Conservation (phyloP, 2,888 invertebrate genomes). For the Embidobia sp. region DNA sequence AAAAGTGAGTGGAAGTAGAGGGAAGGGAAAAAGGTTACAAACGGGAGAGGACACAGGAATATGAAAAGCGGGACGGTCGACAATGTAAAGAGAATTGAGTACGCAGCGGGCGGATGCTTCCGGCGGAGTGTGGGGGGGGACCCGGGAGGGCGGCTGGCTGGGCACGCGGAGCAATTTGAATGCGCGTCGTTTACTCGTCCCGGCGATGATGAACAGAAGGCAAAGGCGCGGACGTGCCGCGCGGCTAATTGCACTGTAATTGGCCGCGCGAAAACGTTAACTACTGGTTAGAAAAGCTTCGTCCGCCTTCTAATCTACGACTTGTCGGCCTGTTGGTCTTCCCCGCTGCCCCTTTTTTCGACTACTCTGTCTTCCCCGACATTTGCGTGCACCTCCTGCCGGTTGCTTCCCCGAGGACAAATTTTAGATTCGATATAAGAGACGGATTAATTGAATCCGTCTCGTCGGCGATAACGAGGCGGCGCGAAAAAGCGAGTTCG, state of each 20-base stretch:
- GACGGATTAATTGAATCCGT: conserved; percentile 15
- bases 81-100: conserved; percentile 61
- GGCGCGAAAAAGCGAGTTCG: conserved; percentile 24
- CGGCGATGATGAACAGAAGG: conserved; percentile 52
- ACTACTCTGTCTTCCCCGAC: too few relatives aligned
- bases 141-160: conserved; percentile 25
- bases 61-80: too few relatives aligned
- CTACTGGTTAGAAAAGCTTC: conserved; percentile 64
- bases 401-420: background rate
- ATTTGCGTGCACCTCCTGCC: too few relatives aligned
- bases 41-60: too few relatives aligned
- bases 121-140: too few relatives aligned
- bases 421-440: conserved; percentile 30
- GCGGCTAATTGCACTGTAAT: conserved; percentile 73
- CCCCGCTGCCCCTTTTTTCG: background rate
- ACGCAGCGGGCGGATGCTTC: too few relatives aligned
- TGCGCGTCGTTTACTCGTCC: conserved; percentile 55
- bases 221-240: conserved; percentile 61
- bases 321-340: background rate
- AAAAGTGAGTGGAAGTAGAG: too few relatives aligned
- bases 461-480: conserved; percentile 39
- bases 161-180: too few relatives aligned
- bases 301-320: conserved; percentile 68
- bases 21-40: too few relatives aligned
- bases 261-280: conserved; percentile 71